phyloP scores from a whole-genome alignment of 2,888 invertebrate species.

The Ecliptopera silaceata region DNA sequence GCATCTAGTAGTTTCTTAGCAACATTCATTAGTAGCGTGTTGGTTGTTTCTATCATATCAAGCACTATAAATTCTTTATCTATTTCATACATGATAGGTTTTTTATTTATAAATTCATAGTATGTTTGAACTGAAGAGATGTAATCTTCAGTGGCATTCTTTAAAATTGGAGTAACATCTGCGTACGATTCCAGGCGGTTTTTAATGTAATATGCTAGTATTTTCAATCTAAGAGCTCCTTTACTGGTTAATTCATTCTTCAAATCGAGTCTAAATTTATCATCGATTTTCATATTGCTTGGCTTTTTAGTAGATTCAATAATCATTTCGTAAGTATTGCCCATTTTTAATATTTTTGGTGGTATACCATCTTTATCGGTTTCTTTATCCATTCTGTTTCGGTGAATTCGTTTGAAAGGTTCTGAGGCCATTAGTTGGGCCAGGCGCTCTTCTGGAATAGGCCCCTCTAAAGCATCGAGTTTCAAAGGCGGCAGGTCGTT shows the following conservation, averaged over 20 bases:
- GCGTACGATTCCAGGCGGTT: conserved; percentile 1
- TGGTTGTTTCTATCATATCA: conserved; percentile 24
- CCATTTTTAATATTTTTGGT: not conserved
- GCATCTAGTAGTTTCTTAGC: conserved; percentile 8
- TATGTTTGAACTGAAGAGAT: conserved; percentile 8
- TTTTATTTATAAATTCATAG: conserved; percentile 12
- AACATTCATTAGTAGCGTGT: conserved; percentile 9
- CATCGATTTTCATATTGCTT: not conserved
- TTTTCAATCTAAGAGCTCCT: conserved; percentile 15
- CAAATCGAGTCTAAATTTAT: not conserved
- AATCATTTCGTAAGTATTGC: not conserved
- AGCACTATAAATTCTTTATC: conserved; percentile 19
- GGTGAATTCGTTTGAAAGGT: not conserved
- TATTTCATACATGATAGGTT: conserved; percentile 1
- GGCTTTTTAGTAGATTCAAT: not conserved
- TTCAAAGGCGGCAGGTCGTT: not conserved
- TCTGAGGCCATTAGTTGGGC: not conserved
- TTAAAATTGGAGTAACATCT: conserved; percentile 9
- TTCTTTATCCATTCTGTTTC: not conserved
- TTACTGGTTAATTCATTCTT: not conserved
- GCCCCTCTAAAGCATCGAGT: not conserved
- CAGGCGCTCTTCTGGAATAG: not conserved
- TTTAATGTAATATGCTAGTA: conserved; percentile 16
- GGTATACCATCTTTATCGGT: not conserved
- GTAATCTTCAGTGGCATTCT: conserved; percentile 8